Conservation (phyloP, 2,888 invertebrate genomes). For the Polylopha cassiicola region DNA sequence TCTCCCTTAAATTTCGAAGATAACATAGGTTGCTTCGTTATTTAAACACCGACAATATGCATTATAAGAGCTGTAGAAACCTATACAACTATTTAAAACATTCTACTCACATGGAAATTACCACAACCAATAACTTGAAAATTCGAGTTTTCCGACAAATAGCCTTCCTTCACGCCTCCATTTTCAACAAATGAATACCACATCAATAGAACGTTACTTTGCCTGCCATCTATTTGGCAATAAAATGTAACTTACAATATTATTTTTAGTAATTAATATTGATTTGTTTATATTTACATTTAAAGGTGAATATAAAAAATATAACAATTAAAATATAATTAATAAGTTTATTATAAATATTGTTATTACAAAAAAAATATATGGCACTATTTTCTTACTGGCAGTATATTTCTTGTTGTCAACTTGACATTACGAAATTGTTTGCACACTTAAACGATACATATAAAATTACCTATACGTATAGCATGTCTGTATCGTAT, state of each 20-base stretch:
- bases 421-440: too few relatives aligned
- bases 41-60: conserved; percentile 34
- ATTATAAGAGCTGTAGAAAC: conserved; percentile 44
- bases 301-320: too few relatives aligned
- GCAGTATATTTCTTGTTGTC: too few relatives aligned
- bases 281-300: too few relatives aligned
- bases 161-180: conserved; percentile 70
- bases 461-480: too few relatives aligned
- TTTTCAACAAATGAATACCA: conserved; percentile 74
- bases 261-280: neutral
- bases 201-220: conserved; percentile 43
- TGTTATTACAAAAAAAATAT: too few relatives aligned
- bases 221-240: conserved; percentile 25
- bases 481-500: too few relatives aligned
- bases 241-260: conserved; percentile 29
- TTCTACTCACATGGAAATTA: conserved; percentile 51
- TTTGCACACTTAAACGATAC: too few relatives aligned
- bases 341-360: too few relatives aligned
- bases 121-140: conserved; percentile 65
- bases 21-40: conserved; percentile 33
- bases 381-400: too few relatives aligned
- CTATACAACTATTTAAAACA: conserved; percentile 42
- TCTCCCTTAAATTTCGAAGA: conserved; percentile 70
- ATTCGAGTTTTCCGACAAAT: conserved; percentile 59
- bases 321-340: too few relatives aligned